These are phyloP conservation scores for Chrosomus eos DNA, from an alignment of 2,797 vertebrate genomes.

Conservation along the genomic window DNA sequence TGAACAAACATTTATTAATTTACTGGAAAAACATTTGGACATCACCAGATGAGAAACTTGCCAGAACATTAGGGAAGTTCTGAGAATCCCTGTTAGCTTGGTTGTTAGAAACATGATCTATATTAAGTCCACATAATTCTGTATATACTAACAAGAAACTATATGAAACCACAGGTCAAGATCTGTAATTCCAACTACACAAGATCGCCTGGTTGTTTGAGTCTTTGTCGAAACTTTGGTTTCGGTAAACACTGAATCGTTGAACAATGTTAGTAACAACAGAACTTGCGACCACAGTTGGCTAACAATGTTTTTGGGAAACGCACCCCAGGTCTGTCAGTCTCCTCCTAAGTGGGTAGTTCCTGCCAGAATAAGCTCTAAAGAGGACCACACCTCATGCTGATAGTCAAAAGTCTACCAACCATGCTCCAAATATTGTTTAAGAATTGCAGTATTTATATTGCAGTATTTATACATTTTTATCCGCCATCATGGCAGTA, in stretches of 20 bases:
- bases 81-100: not conserved
- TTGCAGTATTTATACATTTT: not conserved
- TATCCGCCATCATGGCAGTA: too few species aligned
- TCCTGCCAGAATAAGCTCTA: not conserved
- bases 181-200: not conserved
- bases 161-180: not conserved
- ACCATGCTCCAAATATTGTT: constrained; percentile 6
- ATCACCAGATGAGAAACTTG: not conserved
- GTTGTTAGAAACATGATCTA: not conserved
- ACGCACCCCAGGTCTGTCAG: not conserved
- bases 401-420: not conserved
- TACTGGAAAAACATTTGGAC: not conserved
- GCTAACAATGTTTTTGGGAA: not conserved
- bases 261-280: not conserved
- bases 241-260: not conserved
- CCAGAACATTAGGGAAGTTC: not conserved
- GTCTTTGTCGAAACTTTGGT: not conserved
- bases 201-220: not conserved
- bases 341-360: not conserved
- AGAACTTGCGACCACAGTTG: not conserved
- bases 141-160: not conserved
- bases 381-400: not conserved
- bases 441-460: not conserved
- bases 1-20: not conserved
- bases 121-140: not conserved